These are phyloP conservation scores for Drosophila mimetica DNA, from an alignment of 2,888 invertebrate species.

Conservation along the genomic window DNA sequence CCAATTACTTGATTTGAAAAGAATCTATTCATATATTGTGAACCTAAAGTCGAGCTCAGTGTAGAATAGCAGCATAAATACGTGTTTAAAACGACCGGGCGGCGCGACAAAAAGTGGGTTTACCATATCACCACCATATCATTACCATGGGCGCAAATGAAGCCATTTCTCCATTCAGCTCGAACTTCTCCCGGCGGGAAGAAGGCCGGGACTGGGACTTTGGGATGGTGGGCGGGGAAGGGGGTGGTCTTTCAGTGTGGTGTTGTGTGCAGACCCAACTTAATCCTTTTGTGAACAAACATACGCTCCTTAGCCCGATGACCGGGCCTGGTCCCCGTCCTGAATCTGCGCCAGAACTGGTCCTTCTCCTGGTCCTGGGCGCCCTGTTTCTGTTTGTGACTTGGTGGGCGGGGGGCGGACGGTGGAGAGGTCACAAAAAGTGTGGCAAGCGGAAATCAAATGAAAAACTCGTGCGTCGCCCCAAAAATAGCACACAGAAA, in stretches of 20 bases:
- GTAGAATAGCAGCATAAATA: constrained; percentile 33
- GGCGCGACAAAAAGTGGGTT: constrained; percentile 22
- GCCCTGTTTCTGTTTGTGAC: constrained; percentile 32
- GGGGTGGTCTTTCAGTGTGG: background rate
- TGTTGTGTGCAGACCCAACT: constrained; percentile 48
- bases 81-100: constrained; percentile 5
- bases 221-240: background rate
- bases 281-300: constrained; percentile 74
- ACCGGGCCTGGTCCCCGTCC: constrained; percentile 23
- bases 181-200: constrained; percentile 21
- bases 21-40: too few species aligned
- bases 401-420: background rate
- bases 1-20: too few species aligned
- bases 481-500: constrained; percentile 28
- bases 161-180: constrained; percentile 54
- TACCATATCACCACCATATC: constrained; percentile 51
- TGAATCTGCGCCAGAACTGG: background rate
- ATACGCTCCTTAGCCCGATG: constrained; percentile 53
- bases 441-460: constrained; percentile 77
- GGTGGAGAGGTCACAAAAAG: constrained; percentile 43
- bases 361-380: constrained; percentile 6
- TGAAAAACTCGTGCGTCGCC: constrained; percentile 77
- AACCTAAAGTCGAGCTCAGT: constrained; percentile 5
- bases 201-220: background rate
- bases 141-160: constrained; percentile 66